Conservation (phyloP, 2,888 invertebrate species). For the Eudasyphora cyanicolor region DNA sequence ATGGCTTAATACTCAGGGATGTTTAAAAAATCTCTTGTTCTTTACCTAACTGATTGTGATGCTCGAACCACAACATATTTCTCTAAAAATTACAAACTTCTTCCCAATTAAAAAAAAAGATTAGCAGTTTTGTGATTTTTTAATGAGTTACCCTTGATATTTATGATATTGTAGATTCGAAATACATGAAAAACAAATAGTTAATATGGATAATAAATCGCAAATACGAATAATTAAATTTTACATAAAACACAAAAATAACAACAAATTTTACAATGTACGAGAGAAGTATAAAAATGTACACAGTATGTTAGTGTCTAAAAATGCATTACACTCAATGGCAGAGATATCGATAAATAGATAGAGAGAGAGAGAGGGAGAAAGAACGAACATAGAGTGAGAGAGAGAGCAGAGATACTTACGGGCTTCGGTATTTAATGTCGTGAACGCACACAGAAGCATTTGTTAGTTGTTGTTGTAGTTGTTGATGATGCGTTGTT, state of each 20-base stretch:
- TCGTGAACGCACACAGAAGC: conserved; percentile 44
- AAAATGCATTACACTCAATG: not conserved
- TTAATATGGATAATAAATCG: no score
- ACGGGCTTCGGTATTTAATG: conserved; percentile 51
- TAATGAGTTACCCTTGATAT: no score
- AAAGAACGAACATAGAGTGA: no score
- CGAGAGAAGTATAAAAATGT: not conserved
- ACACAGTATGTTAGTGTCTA: conserved; percentile 1
- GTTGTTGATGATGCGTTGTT: not conserved
- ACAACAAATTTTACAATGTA: conserved; percentile 1
- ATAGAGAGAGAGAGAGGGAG: not conserved
- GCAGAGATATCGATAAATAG: not conserved
- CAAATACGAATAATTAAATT: not conserved
- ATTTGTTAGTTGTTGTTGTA: conserved; percentile 32
- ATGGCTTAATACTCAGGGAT: no score
- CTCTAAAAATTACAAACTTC: no score
- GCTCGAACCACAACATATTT: no score
- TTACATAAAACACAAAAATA: not conserved
- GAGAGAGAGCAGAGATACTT: conserved; percentile 50
- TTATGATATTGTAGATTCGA: no score
- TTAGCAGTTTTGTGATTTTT: no score
- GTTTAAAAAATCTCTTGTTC: no score
- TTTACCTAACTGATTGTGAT: no score
- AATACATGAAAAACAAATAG: no score
- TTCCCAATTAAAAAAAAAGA: no score